A percentile compares a stretch with the other conserved stretches of the same genome.
These are phyloP conservation scores for Paracanthobrama guichenoti DNA, from an alignment of 2,113 vertebrate species.

Conservation along the genomic window DNA sequence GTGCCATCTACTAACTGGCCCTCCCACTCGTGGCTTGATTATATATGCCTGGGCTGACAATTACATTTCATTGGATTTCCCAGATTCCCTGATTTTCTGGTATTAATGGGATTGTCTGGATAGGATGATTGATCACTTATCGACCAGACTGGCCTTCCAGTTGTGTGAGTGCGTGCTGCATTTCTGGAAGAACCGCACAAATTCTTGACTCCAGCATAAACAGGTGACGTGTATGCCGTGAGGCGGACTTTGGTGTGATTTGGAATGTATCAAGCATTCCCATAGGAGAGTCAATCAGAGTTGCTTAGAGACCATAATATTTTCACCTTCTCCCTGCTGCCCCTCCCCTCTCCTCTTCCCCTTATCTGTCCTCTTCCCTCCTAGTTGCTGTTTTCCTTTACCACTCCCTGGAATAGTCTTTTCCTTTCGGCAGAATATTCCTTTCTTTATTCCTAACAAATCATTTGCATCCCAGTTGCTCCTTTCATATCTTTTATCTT, in stretches of 20 bases:
- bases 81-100: slow-evolving; percentile 23
- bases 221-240: neutral
- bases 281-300: slow-evolving; percentile 37
- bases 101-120: slow-evolving; percentile 49
- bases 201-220: neutral
- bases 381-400: neutral
- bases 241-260: slow-evolving; percentile 27
- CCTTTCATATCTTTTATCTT: neutral
- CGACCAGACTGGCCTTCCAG: slow-evolving; percentile 36
- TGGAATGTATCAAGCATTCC: slow-evolving; percentile 38
- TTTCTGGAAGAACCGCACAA: slow-evolving; percentile 23
- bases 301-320: slow-evolving; percentile 47
- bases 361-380: slow-evolving; percentile 22
- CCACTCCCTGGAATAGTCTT: neutral
- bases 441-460: neutral
- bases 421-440: neutral
- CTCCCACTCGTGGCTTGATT: slow-evolving; percentile 41
- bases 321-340: slow-evolving; percentile 17
- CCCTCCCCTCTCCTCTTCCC: slow-evolving; percentile 26
- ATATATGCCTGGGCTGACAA: slow-evolving; percentile 31
- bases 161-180: slow-evolving; percentile 4
- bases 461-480: neutral
- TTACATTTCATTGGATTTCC: slow-evolving; percentile 37
- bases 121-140: slow-evolving; percentile 42
- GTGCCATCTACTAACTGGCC: slow-evolving; percentile 27